These are phyloP conservation scores for Catharus minimus DNA, from an alignment of 2,113 vertebrate species.

Conservation along the genomic window DNA sequence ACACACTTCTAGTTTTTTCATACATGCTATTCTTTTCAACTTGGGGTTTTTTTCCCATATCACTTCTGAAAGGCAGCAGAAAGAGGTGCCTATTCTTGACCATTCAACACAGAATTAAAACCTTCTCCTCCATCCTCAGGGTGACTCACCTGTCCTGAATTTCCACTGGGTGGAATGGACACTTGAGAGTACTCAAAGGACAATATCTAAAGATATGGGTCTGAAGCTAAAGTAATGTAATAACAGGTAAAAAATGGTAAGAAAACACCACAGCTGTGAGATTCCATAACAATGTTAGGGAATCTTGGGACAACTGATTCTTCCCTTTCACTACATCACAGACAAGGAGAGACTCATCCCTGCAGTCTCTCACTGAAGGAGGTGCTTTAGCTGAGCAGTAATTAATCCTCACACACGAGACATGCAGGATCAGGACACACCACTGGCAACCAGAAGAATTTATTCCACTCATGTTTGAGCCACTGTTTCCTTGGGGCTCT, in stretches of 20 bases:
- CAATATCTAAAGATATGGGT: not conserved
- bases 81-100: not conserved
- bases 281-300: not conserved
- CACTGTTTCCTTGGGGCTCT: not conserved
- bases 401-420: not conserved
- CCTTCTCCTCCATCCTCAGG: not conserved
- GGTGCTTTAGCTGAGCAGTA: not conserved
- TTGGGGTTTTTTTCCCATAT: not conserved
- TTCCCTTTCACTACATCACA: not conserved
- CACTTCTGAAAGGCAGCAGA: not conserved
- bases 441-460: not conserved
- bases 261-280: not conserved
- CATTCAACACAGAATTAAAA: not conserved
- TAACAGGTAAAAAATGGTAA: not conserved
- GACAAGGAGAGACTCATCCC: not conserved
- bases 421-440: not conserved
- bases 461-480: not conserved
- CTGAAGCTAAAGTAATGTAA: not conserved
- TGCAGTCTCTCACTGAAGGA: not conserved
- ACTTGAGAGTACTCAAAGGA: not conserved
- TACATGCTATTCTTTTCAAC: not conserved
- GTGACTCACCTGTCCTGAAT: not conserved
- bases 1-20: not conserved
- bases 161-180: not conserved
- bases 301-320: not conserved